A percentile compares a stretch with the other conserved stretches of the same genome.
Evolutionary conservation across 1,140 invertebrate genomes (phyloP).

Genomic region (Brachionus koreanus): DNA sequence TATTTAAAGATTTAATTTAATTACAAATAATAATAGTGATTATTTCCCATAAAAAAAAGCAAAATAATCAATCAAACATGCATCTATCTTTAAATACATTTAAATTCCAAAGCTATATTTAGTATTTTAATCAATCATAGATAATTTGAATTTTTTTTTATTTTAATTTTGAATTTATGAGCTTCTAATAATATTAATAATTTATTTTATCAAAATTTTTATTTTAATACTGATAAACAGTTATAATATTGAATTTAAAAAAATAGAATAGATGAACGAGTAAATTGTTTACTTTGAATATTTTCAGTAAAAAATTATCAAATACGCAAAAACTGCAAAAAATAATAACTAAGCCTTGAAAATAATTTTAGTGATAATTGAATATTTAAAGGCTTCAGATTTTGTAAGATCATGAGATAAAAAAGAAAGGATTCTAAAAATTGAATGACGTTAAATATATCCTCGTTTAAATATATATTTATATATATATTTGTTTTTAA

Average conservation of each 20-base stretch:
- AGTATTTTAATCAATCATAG: background rate
- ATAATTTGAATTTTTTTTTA: too few species aligned
- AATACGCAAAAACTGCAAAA: background rate
- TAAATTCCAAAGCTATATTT: background rate
- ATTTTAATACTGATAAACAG: too few species aligned
- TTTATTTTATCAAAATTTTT: too few species aligned
- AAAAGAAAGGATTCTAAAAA: background rate
- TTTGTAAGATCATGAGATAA: background rate
- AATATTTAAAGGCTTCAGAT: background rate
- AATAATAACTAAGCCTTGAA: background rate
- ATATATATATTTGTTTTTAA: too few species aligned
- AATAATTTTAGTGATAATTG: background rate
- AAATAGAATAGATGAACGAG: too few species aligned
- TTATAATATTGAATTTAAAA: too few species aligned
- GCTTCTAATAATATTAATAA: too few species aligned
- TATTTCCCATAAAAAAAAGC: background rate
- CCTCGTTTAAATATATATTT: background rate
- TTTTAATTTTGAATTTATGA: too few species aligned
- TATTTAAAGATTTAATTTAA: background rate
- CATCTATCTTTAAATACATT: background rate
- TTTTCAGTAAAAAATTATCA: background rate
- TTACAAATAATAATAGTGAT: background rate
- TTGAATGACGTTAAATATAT: background rate
- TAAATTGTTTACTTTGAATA: too few species aligned
- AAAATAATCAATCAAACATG: background rate